Percentiles rank a stretch among this genome's conserved stretches.
These are phyloP conservation scores for Battus philenor DNA, from an alignment of 1,140 invertebrate species.

Conservation along the genomic window DNA sequence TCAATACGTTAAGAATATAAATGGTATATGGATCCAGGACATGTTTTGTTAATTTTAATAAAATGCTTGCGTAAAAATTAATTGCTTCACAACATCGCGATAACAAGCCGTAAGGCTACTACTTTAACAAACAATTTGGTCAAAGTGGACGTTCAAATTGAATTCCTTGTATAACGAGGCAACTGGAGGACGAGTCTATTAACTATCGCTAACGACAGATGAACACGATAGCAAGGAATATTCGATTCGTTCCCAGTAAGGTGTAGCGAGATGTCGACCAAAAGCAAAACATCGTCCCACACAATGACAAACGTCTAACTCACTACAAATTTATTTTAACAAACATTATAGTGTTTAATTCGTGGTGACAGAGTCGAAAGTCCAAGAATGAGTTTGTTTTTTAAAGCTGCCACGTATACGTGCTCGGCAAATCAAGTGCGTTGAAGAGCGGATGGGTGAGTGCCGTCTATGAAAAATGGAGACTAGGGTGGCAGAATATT, in stretches of 20 bases:
- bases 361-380: conserved; percentile 34
- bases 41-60: conserved; percentile 1
- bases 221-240: conserved; percentile 43
- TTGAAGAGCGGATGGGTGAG: conserved; percentile 63
- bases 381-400: conserved; percentile 20
- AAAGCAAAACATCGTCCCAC: conserved; percentile 57
- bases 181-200: conserved; percentile 35
- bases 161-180: conserved; percentile 43
- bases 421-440: conserved; percentile 69
- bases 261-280: conserved; percentile 47
- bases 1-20: not conserved
- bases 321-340: conserved; percentile 19
- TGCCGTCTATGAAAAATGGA: conserved; percentile 69
- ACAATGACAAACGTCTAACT: conserved; percentile 33
- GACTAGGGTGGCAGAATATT: conserved; percentile 60
- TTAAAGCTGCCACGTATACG: conserved; percentile 38
- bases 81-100: too few relatives aligned
- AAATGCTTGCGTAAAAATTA: not conserved
- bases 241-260: conserved; percentile 55
- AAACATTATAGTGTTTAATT: conserved; percentile 19
- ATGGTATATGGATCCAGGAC: not conserved
- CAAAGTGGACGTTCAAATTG: conserved; percentile 39
- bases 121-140: not conserved
- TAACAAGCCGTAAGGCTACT: too few relatives aligned
- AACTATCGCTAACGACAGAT: conserved; percentile 43